Evolutionary conservation across 2,888 invertebrate genomes (phyloP).

Genomic region (Unio delphinus): DNA sequence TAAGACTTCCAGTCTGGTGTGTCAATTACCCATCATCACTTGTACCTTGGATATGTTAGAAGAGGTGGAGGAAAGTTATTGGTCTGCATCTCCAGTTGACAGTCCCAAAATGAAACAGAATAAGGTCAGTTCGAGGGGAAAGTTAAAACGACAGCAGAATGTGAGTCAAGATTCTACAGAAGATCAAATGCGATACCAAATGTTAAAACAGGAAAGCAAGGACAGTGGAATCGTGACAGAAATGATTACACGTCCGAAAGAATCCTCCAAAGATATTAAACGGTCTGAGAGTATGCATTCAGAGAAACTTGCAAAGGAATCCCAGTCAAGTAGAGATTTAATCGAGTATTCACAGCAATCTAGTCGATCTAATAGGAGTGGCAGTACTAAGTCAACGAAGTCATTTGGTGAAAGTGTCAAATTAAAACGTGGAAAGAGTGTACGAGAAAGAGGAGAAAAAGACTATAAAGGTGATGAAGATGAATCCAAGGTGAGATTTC

Average conservation of each 20-base stretch:
- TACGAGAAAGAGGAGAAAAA: conserved; percentile 7
- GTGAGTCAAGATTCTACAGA: conserved; percentile 21
- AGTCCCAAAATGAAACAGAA: not conserved
- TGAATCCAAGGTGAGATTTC: conserved; percentile 36
- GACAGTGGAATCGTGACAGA: conserved; percentile 51
- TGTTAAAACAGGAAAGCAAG: conserved; percentile 48
- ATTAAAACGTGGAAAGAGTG: conserved; percentile 26
- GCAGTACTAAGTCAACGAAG: too few relatives aligned
- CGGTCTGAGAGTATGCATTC: too few relatives aligned
- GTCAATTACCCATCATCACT: too few relatives aligned
- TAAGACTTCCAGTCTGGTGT: too few relatives aligned
- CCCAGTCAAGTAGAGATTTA: too few relatives aligned
- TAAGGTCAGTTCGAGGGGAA: conserved; percentile 23
- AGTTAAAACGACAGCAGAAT: conserved; percentile 27
- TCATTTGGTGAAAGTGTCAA: conserved; percentile 17
- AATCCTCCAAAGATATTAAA: too few relatives aligned
- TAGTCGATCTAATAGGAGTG: too few relatives aligned
- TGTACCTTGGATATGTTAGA: too few relatives aligned
- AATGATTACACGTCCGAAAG: conserved; percentile 24
- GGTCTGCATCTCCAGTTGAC: too few relatives aligned
- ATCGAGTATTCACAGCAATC: too few relatives aligned
- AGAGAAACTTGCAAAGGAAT: too few relatives aligned
- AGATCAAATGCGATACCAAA: conserved; percentile 35
- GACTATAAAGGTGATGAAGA: conserved; percentile 21
- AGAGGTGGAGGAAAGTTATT: too few relatives aligned